phyloP scores from a whole-genome alignment of 2,888 invertebrate species.

The Metalampra italica region DNA sequence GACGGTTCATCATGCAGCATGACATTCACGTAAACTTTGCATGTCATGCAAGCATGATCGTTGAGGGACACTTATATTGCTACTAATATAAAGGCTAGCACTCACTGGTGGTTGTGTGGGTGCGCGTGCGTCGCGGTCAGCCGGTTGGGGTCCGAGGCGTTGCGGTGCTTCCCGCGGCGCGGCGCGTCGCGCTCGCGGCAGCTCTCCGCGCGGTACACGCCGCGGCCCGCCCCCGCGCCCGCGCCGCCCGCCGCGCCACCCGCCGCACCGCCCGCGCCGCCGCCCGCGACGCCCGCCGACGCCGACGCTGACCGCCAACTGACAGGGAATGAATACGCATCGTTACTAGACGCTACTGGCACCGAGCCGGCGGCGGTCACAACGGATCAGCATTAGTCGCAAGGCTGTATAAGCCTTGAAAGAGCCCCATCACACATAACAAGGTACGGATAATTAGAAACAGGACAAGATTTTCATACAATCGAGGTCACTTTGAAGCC shows the following conservation, averaged over 20 bases:
- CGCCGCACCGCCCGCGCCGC: constrained; percentile 11
- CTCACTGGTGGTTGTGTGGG: constrained; percentile 59
- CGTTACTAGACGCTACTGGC: too few species aligned
- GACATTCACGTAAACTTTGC: too few species aligned
- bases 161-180: constrained; percentile 67
- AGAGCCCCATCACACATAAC: too few species aligned
- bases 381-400: too few species aligned
- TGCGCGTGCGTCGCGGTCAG: constrained; percentile 43
- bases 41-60: too few species aligned
- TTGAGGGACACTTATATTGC: too few species aligned
- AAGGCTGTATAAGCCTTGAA: too few species aligned
- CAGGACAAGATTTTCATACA: too few species aligned
- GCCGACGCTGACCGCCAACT: constrained; percentile 6
- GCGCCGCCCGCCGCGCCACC: constrained; percentile 39
- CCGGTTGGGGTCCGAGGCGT: constrained; percentile 71
- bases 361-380: too few species aligned
- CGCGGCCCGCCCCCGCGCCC: constrained; percentile 45
- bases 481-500: too few species aligned
- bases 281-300: background rate
- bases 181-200: constrained; percentile 71
- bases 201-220: constrained; percentile 70
- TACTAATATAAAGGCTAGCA: constrained; percentile 21
- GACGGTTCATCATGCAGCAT: too few species aligned
- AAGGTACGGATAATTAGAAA: too few species aligned
- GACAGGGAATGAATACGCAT: background rate